Conservation (phyloP, 2,797 vertebrate genomes). For the Jordanella pulchra region DNA sequence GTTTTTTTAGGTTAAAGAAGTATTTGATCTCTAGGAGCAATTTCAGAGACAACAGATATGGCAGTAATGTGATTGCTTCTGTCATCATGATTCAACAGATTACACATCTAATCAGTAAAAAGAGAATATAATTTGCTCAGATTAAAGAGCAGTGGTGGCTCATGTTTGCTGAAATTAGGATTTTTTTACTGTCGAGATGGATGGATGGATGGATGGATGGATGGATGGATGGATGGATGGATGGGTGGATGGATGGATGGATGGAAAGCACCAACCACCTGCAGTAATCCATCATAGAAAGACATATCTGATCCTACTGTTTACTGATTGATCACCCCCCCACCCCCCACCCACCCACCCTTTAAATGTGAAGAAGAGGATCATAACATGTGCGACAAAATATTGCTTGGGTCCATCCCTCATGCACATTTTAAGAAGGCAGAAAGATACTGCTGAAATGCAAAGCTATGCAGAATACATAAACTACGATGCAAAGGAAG, state of each 20-base stretch:
- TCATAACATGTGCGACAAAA: slow-evolving; percentile 33
- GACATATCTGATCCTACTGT: slow-evolving; percentile 44
- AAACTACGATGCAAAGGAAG: slow-evolving; percentile 53
- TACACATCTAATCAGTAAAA: slow-evolving; percentile 72
- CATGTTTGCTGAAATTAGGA: slow-evolving; percentile 53
- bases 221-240: slow-evolving; percentile 33
- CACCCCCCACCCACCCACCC: no score
- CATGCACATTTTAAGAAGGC: slow-evolving; percentile 21
- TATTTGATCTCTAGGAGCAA: slow-evolving; percentile 67
- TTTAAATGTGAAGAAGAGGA: slow-evolving; percentile 29
- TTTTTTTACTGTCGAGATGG: slow-evolving; percentile 43
- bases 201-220: slow-evolving; percentile 45
- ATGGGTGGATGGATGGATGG: slow-evolving; percentile 31
- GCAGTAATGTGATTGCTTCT: slow-evolving; percentile 78
- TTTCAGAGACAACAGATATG: slow-evolving; percentile 62
- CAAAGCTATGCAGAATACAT: slow-evolving; percentile 63
- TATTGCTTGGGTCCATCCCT: slow-evolving; percentile 16
- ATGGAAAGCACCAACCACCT: slow-evolving; percentile 56
- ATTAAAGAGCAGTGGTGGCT: slow-evolving; percentile 62
- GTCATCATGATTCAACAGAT: slow-evolving; percentile 75
- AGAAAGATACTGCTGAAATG: slow-evolving; percentile 37
- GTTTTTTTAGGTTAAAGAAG: slow-evolving; percentile 53
- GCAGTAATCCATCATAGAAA: slow-evolving; percentile 45
- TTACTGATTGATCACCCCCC: slow-evolving; percentile 34
- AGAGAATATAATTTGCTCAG: slow-evolving; percentile 69